Conservation (phyloP, 2,113 vertebrate genomes). For the Calidris pugnax region DNA sequence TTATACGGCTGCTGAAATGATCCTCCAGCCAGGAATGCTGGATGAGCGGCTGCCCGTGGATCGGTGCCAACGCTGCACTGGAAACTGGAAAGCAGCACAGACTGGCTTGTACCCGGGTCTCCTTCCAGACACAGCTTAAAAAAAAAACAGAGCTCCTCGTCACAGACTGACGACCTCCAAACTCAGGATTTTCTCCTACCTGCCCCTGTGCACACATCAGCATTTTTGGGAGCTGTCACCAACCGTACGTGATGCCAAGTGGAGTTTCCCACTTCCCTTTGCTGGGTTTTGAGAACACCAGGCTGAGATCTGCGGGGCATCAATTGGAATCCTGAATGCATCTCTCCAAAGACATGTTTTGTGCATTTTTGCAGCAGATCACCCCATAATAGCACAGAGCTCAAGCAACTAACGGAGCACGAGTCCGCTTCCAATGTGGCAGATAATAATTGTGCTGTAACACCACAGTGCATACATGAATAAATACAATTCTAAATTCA, state of each 20-base stretch:
- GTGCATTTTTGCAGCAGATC: conserved; percentile 24
- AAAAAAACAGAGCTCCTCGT: neutral
- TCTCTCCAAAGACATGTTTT: conserved; percentile 14
- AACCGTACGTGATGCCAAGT: neutral
- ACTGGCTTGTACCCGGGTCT: neutral
- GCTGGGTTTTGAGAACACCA: neutral
- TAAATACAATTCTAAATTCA: conserved; percentile 66
- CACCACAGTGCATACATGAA: conserved; percentile 52
- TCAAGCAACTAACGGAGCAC: conserved; percentile 18
- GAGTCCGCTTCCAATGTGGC: conserved; percentile 44
- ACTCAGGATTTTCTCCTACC: neutral
- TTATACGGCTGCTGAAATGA: conserved; percentile 52
- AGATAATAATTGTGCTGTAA: conserved; percentile 55
- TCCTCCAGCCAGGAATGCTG: conserved; percentile 65
- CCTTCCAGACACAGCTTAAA: neutral
- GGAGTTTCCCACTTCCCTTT: neutral
- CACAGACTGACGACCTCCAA: neutral
- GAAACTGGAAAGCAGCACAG: conserved; percentile 34
- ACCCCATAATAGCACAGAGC: conserved; percentile 36
- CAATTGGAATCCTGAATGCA: neutral
- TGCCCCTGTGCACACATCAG: neutral
- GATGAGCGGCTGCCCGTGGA: conserved; percentile 58
- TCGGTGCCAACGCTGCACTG: conserved; percentile 47
- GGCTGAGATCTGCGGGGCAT: neutral
- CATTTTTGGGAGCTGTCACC: neutral